Percentiles rank a stretch among this genome's conserved stretches.
Evolutionary conservation across 2,888 invertebrate species (phyloP).

Genomic region (Tineola bisselliella): DNA sequence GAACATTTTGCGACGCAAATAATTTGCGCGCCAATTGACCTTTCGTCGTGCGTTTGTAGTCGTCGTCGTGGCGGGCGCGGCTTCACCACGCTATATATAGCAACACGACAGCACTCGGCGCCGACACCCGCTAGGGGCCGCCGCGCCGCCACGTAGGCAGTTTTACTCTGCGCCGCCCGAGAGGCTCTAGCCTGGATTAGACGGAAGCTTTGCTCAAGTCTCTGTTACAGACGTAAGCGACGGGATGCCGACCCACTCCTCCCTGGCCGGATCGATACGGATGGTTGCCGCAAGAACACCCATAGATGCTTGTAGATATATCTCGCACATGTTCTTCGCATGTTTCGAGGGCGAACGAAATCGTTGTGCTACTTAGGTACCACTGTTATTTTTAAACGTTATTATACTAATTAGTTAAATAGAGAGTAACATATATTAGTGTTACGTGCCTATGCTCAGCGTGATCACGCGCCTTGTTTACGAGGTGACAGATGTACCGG

Average conservation of each 20-base stretch:
- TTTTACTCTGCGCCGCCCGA: neutral
- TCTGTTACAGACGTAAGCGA: slow-evolving; percentile 44
- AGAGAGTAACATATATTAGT: neutral
- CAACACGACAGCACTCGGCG: slow-evolving; percentile 44
- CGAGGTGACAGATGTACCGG: slow-evolving; percentile 35
- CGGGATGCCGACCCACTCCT: slow-evolving; percentile 60
- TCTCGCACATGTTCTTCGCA: neutral
- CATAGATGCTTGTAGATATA: neutral
- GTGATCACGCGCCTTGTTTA: slow-evolving; percentile 27
- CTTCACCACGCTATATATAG: slow-evolving; percentile 20
- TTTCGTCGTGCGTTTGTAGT: slow-evolving; percentile 51
- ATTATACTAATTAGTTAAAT: slow-evolving; percentile 22
- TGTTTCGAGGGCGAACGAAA: neutral
- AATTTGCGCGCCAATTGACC: slow-evolving; percentile 68
- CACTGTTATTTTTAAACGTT: slow-evolving; percentile 18
- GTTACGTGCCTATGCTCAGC: neutral
- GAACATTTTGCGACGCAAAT: slow-evolving; percentile 65
- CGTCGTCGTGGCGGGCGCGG: slow-evolving; percentile 38
- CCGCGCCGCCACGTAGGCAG: slow-evolving; percentile 33
- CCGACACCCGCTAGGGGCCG: slow-evolving; percentile 36
- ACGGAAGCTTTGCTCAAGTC: slow-evolving; percentile 47
- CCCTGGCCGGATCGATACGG: slow-evolving; percentile 62
- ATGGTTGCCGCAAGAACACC: slow-evolving; percentile 29
- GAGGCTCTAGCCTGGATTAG: slow-evolving; percentile 44
- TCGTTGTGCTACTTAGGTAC: slow-evolving; percentile 17